These are phyloP conservation scores for Ichneumoninae sp. DNA, from an alignment of 2,888 invertebrate species.

Conservation along the genomic window DNA sequence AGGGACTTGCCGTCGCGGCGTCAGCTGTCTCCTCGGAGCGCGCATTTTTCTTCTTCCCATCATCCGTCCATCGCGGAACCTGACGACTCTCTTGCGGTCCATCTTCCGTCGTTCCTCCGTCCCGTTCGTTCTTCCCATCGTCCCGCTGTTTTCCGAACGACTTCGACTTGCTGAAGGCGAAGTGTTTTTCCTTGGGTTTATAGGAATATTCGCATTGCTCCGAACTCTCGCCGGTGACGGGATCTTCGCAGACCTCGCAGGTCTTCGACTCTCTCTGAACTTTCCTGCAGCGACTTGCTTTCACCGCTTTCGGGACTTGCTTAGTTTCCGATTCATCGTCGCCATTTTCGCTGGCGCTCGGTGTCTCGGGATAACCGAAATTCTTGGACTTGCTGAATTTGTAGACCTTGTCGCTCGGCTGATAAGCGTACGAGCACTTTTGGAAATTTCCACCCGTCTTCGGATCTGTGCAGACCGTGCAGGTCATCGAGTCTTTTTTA, in stretches of 20 bases:
- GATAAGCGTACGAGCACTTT: slow-evolving; percentile 86
- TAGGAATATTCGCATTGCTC: slow-evolving; percentile 91
- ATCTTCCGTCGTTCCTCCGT: slow-evolving; percentile 80
- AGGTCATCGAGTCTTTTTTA: slow-evolving; percentile 84
- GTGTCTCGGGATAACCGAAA: slow-evolving; percentile 74
- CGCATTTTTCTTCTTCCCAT: slow-evolving; percentile 86
- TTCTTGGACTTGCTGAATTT: slow-evolving; percentile 78
- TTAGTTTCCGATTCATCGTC: slow-evolving; percentile 13
- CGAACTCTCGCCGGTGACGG: slow-evolving; percentile 90
- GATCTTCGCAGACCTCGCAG: slow-evolving; percentile 91
- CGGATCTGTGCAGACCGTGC: slow-evolving; percentile 86
- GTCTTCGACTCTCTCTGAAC: slow-evolving; percentile 88
- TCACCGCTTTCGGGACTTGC: slow-evolving; percentile 10
- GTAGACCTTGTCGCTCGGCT: slow-evolving; percentile 83
- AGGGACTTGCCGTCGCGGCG: slow-evolving; percentile 76
- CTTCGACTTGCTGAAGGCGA: background rate
- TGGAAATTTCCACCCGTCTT: slow-evolving; percentile 86
- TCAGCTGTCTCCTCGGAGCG: slow-evolving; percentile 82
- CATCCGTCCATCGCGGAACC: slow-evolving; percentile 86
- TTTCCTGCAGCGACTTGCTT: slow-evolving; percentile 74
- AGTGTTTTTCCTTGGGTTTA: slow-evolving; percentile 36
- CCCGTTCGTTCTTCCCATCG: background rate
- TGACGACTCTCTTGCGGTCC: slow-evolving; percentile 84
- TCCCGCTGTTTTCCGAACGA: slow-evolving; percentile 28
- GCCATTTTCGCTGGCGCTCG: background rate